Conservation (phyloP, 2,797 vertebrate species). For the Danionella dracula region DNA sequence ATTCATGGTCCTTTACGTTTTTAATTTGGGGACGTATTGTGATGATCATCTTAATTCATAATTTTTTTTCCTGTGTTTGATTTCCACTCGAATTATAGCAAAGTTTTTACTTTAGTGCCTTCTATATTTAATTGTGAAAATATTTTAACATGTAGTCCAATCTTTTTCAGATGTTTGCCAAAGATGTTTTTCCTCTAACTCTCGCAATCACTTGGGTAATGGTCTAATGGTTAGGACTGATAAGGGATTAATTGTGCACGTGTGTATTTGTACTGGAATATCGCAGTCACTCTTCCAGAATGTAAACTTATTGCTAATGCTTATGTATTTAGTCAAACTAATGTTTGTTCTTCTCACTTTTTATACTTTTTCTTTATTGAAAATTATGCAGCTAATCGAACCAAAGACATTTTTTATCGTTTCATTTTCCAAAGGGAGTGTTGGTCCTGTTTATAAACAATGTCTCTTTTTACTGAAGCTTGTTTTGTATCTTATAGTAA, state of each 20-base stretch:
- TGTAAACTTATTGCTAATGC: constrained; percentile 22
- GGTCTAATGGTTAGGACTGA: constrained; percentile 19
- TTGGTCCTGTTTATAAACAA: constrained; percentile 50
- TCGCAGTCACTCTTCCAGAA: constrained; percentile 42
- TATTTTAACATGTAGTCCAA: constrained; percentile 44
- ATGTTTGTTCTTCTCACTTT: neutral
- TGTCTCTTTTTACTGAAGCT: constrained; percentile 42
- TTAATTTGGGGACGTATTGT: constrained; percentile 20
- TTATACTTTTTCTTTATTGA: constrained; percentile 18
- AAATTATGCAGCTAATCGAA: constrained; percentile 60
- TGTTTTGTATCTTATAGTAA: constrained; percentile 72
- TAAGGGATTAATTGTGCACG: constrained; percentile 26
- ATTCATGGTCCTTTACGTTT: too few relatives aligned
- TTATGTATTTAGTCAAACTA: constrained; percentile 6
- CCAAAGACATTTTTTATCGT: constrained; percentile 65
- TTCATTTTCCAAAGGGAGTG: constrained; percentile 65
- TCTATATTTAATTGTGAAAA: constrained; percentile 21
- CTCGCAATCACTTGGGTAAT: constrained; percentile 24
- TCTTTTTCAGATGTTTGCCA: constrained; percentile 45
- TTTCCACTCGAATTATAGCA: neutral
- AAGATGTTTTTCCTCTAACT: constrained; percentile 9
- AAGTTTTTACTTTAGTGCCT: neutral
- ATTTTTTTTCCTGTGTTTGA: neutral
- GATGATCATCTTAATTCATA: neutral
- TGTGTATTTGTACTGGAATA: constrained; percentile 10